Base-by-base conservation (phyloP, 2,888 invertebrate species). In the Drosophila rellima region DNA sequence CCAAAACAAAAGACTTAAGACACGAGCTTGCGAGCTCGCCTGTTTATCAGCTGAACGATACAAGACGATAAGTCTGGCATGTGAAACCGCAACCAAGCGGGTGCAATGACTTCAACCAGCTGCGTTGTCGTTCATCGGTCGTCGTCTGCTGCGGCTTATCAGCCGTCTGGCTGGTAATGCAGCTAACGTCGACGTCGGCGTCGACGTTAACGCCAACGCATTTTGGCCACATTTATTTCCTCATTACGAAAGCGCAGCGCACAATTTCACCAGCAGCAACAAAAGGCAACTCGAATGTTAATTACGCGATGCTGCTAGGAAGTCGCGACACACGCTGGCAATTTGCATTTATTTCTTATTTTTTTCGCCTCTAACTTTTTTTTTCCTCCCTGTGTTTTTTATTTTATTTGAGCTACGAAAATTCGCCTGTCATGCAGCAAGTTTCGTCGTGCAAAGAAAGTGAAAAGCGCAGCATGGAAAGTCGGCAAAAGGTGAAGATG, bases 261-360 rank as follows among this genome's bases (percentile, higher is more conserved):
- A 69, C 70, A 81, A 63, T 72, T 74, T 76, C 68, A 74, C 60
- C 66, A 55, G 61, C 56, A 55, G 52, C 67, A 64, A 65, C 67
- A 79, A 70, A 67, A 79, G 72, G 59, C 72, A 63, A 60, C 70
- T 64, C 70, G 70, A 83, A 82, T 71, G 83, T 87, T 83, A 83
- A 83, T 83, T 83, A 87, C 88, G 82, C 82, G 83, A 87, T 79
- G 83, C 78, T 82, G 82, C 82, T 69, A 84, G 87, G 82, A 83
- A 84, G 83, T 78, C 77, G 77, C 79, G 80, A 80, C 80, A 80
- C 79, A 80, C 79, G 71, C 74, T 74, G 70, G 69, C 80, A 80
- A 80, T 80, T 80, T 80, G 74, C 80, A 77, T 80, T 71, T 76
- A 60, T 76, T 78, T 72, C 56, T 73, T 61, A 54, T 33, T 75